phyloP scores from a whole-genome alignment of 2,888 invertebrate species.

The Xylota sylvarum region DNA sequence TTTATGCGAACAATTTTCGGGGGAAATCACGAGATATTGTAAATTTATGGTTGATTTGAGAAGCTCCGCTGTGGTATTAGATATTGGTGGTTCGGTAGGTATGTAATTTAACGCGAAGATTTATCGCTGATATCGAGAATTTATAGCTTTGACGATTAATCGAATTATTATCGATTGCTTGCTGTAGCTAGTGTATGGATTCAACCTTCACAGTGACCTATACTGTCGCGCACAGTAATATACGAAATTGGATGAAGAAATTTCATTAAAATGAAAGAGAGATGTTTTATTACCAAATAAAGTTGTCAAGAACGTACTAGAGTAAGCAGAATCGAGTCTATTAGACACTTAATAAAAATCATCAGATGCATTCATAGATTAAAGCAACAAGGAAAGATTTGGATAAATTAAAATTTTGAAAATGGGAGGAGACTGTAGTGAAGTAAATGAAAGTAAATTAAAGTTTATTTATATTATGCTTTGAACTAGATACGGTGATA shows the following conservation, averaged over 20 bases:
- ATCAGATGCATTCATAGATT: not conserved
- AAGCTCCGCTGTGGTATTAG: not conserved
- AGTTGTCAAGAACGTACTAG: not conserved
- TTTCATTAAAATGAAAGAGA: slow-evolving; percentile 3
- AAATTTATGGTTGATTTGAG: slow-evolving; percentile 46
- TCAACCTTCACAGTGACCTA: not conserved
- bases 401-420: too few relatives aligned
- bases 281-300: slow-evolving; percentile 3
- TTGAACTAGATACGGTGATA: too few relatives aligned
- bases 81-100: slow-evolving; percentile 2
- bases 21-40: slow-evolving; percentile 19
- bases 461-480: too few relatives aligned
- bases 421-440: too few relatives aligned
- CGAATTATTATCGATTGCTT: slow-evolving; percentile 31
- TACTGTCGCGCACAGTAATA: not conserved
- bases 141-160: slow-evolving; percentile 37
- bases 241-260: not conserved
- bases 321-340: not conserved
- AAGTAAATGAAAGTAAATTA: too few relatives aligned
- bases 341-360: not conserved
- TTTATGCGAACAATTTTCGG: not conserved
- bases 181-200: not conserved
- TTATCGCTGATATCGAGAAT: slow-evolving; percentile 49
- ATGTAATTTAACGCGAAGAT: slow-evolving; percentile 49
- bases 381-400: too few relatives aligned